Evolutionary conservation across 2,113 vertebrate genomes (phyloP).

Genomic region (Vulpes vulpes): DNA sequence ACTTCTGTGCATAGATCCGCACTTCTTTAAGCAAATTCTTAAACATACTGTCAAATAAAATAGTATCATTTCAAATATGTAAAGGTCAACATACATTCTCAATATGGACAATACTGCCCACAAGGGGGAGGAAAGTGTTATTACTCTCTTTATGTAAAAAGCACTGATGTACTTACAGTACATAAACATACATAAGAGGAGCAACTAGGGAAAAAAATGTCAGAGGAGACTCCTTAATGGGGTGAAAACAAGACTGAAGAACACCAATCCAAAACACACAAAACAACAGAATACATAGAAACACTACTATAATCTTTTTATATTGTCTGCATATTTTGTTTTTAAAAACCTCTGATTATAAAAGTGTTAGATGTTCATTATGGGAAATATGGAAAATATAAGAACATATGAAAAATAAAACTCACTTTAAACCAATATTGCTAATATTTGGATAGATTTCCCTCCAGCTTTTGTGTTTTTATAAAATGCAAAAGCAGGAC

Average conservation of each 20-base stretch:
- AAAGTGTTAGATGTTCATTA: background rate
- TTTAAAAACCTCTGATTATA: background rate
- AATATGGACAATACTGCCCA: background rate
- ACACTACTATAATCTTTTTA: background rate
- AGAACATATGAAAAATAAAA: slow-evolving; percentile 46
- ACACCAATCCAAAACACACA: background rate
- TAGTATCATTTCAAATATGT: background rate
- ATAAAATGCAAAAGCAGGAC: slow-evolving; percentile 36
- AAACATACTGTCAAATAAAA: slow-evolving; percentile 94
- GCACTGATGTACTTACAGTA: background rate
- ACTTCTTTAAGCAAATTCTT: slow-evolving; percentile 99
- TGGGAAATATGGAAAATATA: slow-evolving; percentile 10
- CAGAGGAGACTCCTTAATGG: background rate
- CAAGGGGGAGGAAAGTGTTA: background rate
- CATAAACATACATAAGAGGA: background rate
- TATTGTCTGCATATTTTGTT: background rate
- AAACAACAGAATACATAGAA: slow-evolving; percentile 19
- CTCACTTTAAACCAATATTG: background rate
- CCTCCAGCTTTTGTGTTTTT: background rate
- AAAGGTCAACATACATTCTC: background rate
- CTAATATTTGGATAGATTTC: slow-evolving; percentile 34
- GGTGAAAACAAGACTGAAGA: background rate
- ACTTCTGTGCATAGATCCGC: slow-evolving; percentile 98
- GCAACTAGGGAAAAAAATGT: background rate
- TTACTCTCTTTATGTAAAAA: background rate